Conservation (phyloP, 1,140 invertebrate species). For the Ostrea edulis region DNA sequence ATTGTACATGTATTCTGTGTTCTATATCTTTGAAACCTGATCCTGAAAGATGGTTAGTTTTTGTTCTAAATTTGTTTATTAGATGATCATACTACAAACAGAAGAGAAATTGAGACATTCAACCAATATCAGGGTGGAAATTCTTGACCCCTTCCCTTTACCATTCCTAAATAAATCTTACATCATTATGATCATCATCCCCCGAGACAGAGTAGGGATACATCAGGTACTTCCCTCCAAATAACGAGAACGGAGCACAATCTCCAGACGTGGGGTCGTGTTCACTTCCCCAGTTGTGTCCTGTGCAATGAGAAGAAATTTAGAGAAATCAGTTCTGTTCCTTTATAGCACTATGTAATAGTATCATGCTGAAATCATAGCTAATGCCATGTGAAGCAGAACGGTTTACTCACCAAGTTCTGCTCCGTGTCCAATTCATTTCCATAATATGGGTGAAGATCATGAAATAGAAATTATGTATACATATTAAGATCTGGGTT, state of each 20-base stretch:
- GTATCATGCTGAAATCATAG: not conserved
- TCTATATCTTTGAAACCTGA: too few species aligned
- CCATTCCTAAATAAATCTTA: conserved; percentile 74
- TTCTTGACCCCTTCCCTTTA: too few species aligned
- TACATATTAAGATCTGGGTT: not conserved
- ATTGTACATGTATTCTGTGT: too few species aligned
- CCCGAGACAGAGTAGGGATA: conserved; percentile 98
- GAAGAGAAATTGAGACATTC: too few species aligned
- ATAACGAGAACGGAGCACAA: conserved; percentile 92
- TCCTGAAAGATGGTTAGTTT: too few species aligned
- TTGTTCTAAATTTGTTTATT: too few species aligned
- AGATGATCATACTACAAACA: too few species aligned
- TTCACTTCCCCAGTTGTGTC: conserved; percentile 98
- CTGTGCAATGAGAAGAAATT: conserved; percentile 80
- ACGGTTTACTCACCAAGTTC: conserved; percentile 22
- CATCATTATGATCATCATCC: conserved; percentile 98
- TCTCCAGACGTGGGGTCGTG: conserved; percentile 96
- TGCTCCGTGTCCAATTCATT: conserved; percentile 2
- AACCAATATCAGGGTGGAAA: too few species aligned
- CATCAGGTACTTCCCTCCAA: conserved; percentile 96
- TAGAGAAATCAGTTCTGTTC: not conserved
- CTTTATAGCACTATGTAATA: not conserved
- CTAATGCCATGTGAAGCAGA: not conserved
- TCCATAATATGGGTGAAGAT: not conserved
- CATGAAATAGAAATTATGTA: not conserved